Conservation (phyloP, 2,113 vertebrate species). For the Chloroceryle aenea region DNA sequence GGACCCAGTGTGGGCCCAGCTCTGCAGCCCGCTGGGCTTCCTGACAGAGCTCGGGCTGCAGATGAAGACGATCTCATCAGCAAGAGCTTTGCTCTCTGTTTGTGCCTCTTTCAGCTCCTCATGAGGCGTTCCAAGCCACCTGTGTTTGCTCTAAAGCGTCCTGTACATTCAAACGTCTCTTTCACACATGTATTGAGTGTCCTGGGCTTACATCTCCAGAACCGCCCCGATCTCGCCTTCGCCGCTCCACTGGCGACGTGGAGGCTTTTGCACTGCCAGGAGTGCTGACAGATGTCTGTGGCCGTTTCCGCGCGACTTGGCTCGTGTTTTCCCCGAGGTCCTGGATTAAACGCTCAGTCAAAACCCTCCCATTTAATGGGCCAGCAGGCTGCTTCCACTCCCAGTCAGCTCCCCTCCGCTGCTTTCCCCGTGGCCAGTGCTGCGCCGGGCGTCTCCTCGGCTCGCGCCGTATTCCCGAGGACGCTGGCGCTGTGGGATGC, state of each 20-base stretch:
- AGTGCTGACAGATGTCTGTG: background rate
- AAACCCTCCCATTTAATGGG: background rate
- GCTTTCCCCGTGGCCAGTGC: background rate
- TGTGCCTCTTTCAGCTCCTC: accelerated
- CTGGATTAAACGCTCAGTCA: background rate
- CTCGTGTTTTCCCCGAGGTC: slow-evolving; percentile 25
- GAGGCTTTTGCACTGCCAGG: background rate
- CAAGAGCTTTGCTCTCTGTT: background rate
- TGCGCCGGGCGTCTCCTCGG: background rate
- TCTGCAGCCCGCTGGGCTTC: accelerated
- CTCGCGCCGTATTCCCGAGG: accelerated
- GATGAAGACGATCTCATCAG: accelerated
- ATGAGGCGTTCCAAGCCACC: background rate
- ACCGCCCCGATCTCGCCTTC: background rate
- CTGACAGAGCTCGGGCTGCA: accelerated
- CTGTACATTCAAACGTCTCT: accelerated
- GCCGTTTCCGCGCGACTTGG: background rate
- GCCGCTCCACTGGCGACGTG: accelerated
- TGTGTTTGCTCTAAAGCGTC: background rate
- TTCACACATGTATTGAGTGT: background rate
- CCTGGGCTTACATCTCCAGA: background rate
- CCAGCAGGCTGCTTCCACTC: background rate
- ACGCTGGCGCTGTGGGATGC: background rate
- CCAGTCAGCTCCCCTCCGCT: background rate
- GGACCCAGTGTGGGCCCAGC: background rate